Conservation (phyloP, 2,888 invertebrate genomes). For the Pyralis farinalis region DNA sequence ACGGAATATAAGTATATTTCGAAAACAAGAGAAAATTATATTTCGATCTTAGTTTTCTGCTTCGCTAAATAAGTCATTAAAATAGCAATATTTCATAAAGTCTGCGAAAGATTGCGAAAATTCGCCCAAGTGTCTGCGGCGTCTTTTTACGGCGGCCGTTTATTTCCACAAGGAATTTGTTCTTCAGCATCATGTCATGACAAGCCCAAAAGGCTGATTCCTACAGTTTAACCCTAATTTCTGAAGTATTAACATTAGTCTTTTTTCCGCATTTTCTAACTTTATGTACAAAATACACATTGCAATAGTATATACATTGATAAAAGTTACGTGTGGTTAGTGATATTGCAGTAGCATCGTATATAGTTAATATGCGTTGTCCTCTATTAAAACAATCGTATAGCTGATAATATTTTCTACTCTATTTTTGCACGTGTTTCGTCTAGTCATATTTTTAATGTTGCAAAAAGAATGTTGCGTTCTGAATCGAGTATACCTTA, state of each 20-base stretch:
- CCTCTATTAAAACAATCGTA: not conserved
- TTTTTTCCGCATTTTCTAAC: conserved; percentile 53
- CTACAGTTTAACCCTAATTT: conserved; percentile 16
- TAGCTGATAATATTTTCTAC: conserved; percentile 1
- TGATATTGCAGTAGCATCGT: conserved; percentile 12
- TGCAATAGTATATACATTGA: conserved; percentile 25
- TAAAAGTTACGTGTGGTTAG: conserved; percentile 13
- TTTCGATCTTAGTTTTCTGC: conserved; percentile 3
- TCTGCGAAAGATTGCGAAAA: conserved; percentile 2
- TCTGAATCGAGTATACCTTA: not conserved
- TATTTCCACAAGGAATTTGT: not conserved
- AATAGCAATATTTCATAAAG: conserved; percentile 1
- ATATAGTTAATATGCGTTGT: conserved; percentile 7
- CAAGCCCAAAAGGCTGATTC: conserved; percentile 6
- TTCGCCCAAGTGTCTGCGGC: conserved; percentile 1
- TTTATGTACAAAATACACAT: conserved; percentile 60
- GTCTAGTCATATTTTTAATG: not conserved
- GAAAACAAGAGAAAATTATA: not conserved
- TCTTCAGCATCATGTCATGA: not conserved
- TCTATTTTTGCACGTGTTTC: conserved; percentile 5
- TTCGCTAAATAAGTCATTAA: conserved; percentile 1
- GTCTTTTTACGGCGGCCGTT: not conserved
- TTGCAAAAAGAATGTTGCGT: conserved; percentile 1
- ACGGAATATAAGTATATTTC: too few species aligned
- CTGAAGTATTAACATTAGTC: conserved; percentile 36